Evolutionary conservation across 2,797 vertebrate species (phyloP).

Genomic region (Cynopterus sphinx): DNA sequence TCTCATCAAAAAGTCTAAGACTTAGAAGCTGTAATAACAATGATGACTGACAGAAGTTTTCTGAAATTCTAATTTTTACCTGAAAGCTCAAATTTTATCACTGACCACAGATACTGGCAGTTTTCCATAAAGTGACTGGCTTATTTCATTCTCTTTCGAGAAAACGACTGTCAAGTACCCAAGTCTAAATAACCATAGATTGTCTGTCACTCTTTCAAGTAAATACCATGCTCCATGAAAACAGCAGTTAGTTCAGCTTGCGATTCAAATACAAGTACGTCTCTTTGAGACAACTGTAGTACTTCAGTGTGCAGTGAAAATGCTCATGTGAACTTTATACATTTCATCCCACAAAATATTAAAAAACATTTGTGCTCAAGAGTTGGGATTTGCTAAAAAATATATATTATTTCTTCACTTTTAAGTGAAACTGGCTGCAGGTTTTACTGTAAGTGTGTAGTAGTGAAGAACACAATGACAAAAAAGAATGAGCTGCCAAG

Average conservation of each 20-base stretch:
- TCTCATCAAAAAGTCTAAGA: background rate
- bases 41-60: background rate
- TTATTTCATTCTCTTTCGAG: background rate
- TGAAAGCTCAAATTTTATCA: background rate
- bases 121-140: background rate
- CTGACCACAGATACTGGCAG: background rate
- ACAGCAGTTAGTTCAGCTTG: background rate
- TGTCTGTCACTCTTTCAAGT: background rate
- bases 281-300: fast-evolving
- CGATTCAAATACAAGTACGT: background rate
- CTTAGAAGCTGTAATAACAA: background rate
- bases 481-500: fast-evolving
- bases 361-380: background rate
- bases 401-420: background rate
- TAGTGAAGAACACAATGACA: background rate
- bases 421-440: background rate
- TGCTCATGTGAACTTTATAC: background rate
- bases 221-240: fast-evolving
- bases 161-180: background rate
- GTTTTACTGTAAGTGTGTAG: background rate
- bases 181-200: background rate
- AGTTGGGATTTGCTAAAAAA: background rate
- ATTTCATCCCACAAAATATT: background rate
- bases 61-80: background rate
- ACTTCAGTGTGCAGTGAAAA: background rate